A percentile compares a stretch with the other conserved stretches of the same genome.
Evolutionary conservation across 30 jellyfish, hydroid and myxozoan genomes (phyloP).

Genomic region (Aurelia coerulea): DNA sequence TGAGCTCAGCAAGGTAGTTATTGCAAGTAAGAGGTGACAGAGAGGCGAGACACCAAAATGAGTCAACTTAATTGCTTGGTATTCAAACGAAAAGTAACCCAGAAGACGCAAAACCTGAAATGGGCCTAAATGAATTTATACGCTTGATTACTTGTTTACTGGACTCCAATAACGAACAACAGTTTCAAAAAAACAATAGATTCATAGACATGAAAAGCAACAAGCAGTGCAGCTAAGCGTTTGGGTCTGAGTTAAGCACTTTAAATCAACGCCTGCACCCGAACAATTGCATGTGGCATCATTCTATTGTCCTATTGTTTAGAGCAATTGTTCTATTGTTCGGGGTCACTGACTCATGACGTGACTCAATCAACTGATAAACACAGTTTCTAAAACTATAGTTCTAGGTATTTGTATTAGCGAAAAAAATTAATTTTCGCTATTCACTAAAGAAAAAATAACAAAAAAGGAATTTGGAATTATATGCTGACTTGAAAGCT

Average conservation of each 20-base stretch:
- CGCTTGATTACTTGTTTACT: too few species aligned
- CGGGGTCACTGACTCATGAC: conserved; percentile 44
- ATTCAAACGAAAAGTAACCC: too few species aligned
- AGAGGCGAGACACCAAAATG: too few species aligned
- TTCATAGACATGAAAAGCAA: neutral
- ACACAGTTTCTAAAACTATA: neutral
- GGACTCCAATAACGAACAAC: too few species aligned
- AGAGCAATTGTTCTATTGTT: conserved; percentile 45
- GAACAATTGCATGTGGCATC: conserved; percentile 65
- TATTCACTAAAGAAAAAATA: neutral
- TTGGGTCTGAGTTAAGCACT: conserved; percentile 41
- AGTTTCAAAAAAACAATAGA: too few species aligned
- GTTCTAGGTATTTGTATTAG: conserved; percentile 6
- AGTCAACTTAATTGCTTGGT: too few species aligned
- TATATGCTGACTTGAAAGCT: conserved; percentile 54
- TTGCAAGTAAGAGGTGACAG: too few species aligned
- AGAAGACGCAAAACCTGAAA: too few species aligned
- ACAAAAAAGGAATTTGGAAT: conserved; percentile 9
- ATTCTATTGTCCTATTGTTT: conserved; percentile 27
- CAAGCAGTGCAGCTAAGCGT: conserved; percentile 20
- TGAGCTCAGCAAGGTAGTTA: too few species aligned
- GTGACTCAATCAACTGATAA: conserved; percentile 24
- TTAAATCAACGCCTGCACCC: conserved; percentile 31
- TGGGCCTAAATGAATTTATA: too few species aligned
- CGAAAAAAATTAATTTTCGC: neutral